Evolutionary conservation across 2,113 vertebrate genomes (phyloP).

Genomic region (Nematolebias whitei): DNA sequence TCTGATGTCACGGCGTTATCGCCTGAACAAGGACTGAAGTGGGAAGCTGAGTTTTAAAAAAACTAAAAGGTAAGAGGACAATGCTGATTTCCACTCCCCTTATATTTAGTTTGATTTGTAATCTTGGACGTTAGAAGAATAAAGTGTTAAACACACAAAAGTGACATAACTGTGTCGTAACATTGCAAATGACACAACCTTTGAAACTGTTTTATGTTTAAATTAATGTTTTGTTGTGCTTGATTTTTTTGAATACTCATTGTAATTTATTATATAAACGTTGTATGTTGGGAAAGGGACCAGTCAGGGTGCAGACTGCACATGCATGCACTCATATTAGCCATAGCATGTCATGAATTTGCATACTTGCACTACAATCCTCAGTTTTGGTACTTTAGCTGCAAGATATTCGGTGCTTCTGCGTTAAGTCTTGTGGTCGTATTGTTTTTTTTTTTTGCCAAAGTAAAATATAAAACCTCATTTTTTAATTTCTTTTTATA

Average conservation of each 20-base stretch:
- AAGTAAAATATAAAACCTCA: conserved; percentile 31
- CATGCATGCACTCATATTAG: conserved; percentile 22
- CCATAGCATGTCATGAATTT: conserved; percentile 33
- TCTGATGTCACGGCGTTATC: conserved; percentile 13
- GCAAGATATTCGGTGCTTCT: conserved; percentile 21
- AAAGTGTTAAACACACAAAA: conserved; percentile 6
- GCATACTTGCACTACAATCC: conserved; percentile 43
- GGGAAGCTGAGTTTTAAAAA: background rate
- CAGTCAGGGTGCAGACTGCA: conserved; percentile 11
- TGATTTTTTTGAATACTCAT: conserved; percentile 25
- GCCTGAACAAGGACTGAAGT: background rate
- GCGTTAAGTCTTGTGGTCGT: conserved; percentile 15
- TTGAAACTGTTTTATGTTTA: background rate
- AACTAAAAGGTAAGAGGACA: background rate
- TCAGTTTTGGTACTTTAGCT: conserved; percentile 27
- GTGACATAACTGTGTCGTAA: conserved; percentile 7
- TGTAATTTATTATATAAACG: conserved; percentile 39
- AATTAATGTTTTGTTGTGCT: conserved; percentile 16
- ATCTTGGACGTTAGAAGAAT: background rate
- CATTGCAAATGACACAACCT: conserved; percentile 8
- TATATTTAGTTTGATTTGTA: background rate
- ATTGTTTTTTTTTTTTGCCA: conserved; percentile 27
- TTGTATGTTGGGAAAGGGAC: conserved; percentile 55
- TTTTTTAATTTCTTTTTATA: conserved; percentile 8
- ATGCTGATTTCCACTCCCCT: background rate